phyloP scores from a whole-genome alignment of 2,113 vertebrate genomes.

The Tenrec ecaudatus region DNA sequence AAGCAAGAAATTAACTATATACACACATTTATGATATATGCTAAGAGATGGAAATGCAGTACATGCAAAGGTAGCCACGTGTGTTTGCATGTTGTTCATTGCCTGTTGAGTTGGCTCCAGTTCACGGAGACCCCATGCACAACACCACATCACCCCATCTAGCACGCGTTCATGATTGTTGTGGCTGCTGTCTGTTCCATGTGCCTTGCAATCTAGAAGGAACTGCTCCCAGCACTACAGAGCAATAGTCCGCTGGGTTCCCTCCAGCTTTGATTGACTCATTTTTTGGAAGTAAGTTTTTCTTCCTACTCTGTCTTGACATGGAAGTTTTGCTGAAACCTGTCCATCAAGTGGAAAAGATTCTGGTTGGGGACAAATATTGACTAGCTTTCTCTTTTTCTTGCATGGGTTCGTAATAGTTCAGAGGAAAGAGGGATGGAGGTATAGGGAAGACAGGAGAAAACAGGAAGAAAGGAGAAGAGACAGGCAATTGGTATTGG shows the following conservation, averaged over 20 bases:
- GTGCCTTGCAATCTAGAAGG: background rate
- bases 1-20: background rate
- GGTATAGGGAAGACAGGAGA: background rate
- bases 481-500: background rate
- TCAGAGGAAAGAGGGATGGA: background rate
- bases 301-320: background rate
- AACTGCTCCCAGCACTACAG: background rate
- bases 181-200: background rate
- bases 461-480: background rate
- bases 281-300: background rate
- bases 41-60: conserved; percentile 33
- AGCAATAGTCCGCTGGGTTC: background rate
- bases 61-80: background rate
- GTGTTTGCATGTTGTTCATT: background rate
- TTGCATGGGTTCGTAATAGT: too few relatives aligned
- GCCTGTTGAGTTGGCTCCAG: background rate
- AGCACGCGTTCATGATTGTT: background rate
- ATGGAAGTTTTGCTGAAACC: background rate
- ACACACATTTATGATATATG: background rate
- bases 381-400: too few relatives aligned
- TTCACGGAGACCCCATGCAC: background rate
- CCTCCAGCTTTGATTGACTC: background rate
- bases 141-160: background rate
- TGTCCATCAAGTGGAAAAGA: background rate
- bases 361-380: too few relatives aligned